Conservation (phyloP, 2,888 invertebrate genomes). For the Pyrochroa serraticornis region DNA sequence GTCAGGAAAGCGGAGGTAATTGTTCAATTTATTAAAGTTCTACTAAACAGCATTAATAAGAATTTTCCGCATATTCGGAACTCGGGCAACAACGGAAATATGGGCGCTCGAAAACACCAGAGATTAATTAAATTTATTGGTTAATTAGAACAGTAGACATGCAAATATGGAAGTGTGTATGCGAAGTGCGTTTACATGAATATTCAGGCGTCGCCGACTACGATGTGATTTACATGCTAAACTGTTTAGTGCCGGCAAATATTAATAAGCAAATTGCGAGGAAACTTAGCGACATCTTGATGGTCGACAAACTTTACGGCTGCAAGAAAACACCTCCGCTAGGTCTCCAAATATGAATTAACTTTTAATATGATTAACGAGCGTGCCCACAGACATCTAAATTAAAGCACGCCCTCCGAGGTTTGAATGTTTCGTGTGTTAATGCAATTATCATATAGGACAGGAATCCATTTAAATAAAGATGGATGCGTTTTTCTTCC, state of each 20-base stretch:
- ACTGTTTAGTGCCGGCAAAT: slow-evolving; percentile 38
- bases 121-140: slow-evolving; percentile 40
- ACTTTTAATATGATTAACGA: slow-evolving; percentile 27
- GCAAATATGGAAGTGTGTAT: slow-evolving; percentile 41
- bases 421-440: slow-evolving; percentile 15
- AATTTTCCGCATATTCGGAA: too few species aligned
- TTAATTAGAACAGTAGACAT: slow-evolving; percentile 40
- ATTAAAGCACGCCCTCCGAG: slow-evolving; percentile 22
- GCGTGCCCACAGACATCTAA: slow-evolving; percentile 11
- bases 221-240: slow-evolving; percentile 42
- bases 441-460: slow-evolving; percentile 24
- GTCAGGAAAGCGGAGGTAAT: too few species aligned
- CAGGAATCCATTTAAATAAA: slow-evolving; percentile 15
- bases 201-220: slow-evolving; percentile 36
- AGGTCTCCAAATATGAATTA: slow-evolving; percentile 20
- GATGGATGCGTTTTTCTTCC: slow-evolving; percentile 12
- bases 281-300: slow-evolving; percentile 31
- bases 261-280: slow-evolving; percentile 41
- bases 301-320: slow-evolving; percentile 14
- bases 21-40: too few species aligned
- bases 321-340: slow-evolving; percentile 15
- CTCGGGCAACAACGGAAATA: too few species aligned
- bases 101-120: slow-evolving; percentile 11
- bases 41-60: too few species aligned
- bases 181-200: slow-evolving; percentile 39